These are phyloP conservation scores for Zoanthus gigantus DNA, from an alignment of 92 coral and sea anemone species.

Conservation along the genomic window DNA sequence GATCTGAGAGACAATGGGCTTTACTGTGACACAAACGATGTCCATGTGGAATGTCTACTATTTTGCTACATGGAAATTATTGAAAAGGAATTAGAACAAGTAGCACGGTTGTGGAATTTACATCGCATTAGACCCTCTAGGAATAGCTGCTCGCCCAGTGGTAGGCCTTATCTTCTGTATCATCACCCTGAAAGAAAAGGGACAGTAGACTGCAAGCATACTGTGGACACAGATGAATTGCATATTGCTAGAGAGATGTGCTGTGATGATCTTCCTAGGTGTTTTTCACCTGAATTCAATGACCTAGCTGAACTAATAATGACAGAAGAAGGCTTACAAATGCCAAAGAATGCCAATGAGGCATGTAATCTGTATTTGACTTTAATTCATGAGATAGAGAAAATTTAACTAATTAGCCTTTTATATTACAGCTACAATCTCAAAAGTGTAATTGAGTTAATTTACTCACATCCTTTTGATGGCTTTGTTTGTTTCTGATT, in stretches of 20 bases:
- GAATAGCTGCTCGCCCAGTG: conserved; percentile 28
- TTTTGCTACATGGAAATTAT: conserved; percentile 58
- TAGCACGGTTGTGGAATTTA: conserved; percentile 42
- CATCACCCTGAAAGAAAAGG: conserved; percentile 39
- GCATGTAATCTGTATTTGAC: conserved; percentile 58
- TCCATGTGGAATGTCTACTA: conserved; percentile 64
- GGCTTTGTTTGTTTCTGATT: not conserved
- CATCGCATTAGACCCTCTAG: conserved; percentile 44
- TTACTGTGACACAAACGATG: conserved; percentile 61
- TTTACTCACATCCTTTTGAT: conserved; percentile 1
- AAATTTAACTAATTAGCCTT: conserved; percentile 23
- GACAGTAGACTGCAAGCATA: conserved; percentile 33
- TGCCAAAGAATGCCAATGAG: conserved; percentile 62
- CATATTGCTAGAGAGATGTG: conserved; percentile 38
- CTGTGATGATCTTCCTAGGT: conserved; percentile 36
- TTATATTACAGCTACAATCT: not conserved
- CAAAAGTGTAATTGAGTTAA: not conserved
- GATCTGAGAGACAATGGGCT: conserved; percentile 59
- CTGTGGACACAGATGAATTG: conserved; percentile 24
- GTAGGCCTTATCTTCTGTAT: conserved; percentile 40
- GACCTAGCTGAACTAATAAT: conserved; percentile 35
- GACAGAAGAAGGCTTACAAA: conserved; percentile 57
- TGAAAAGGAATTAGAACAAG: conserved; percentile 45
- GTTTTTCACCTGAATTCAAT: conserved; percentile 40
- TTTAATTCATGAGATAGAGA: conserved; percentile 59